Conservation (phyloP, 2,797 vertebrate genomes). For the Pangasius djambal region DNA sequence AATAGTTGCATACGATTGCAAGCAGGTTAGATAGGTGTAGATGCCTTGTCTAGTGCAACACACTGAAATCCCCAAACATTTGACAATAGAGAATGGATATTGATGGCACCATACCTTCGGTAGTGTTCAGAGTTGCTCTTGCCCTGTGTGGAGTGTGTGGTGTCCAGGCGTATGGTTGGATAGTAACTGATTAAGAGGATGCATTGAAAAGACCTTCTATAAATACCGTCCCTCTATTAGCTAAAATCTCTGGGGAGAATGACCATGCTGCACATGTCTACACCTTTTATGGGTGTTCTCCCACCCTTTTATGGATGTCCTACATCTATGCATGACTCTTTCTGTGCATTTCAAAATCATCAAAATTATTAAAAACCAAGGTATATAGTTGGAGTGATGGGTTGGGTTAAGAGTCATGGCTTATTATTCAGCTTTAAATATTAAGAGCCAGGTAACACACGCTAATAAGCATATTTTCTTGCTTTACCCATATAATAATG, state of each 20-base stretch:
- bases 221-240: constrained; percentile 81
- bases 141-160: constrained; percentile 47
- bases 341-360: background rate
- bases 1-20: background rate
- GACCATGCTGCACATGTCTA: constrained; percentile 67
- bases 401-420: background rate
- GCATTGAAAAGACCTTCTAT: constrained; percentile 75
- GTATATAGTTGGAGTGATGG: background rate
- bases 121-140: background rate
- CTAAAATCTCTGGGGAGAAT: constrained; percentile 74
- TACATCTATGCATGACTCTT: background rate
- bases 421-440: background rate
- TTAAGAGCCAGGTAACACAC: too few relatives aligned
- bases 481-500: background rate
- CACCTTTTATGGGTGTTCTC: constrained; percentile 79
- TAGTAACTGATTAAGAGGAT: constrained; percentile 72
- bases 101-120: constrained; percentile 28
- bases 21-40: background rate
- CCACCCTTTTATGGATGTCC: background rate
- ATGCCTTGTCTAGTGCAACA: constrained; percentile 10
- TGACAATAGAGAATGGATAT: background rate
- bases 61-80: background rate
- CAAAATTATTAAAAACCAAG: background rate
- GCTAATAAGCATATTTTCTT: background rate
- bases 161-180: constrained; percentile 43